Evolutionary conservation across 2,797 vertebrate species (phyloP).

Genomic region (Muscicapa comitata): DNA sequence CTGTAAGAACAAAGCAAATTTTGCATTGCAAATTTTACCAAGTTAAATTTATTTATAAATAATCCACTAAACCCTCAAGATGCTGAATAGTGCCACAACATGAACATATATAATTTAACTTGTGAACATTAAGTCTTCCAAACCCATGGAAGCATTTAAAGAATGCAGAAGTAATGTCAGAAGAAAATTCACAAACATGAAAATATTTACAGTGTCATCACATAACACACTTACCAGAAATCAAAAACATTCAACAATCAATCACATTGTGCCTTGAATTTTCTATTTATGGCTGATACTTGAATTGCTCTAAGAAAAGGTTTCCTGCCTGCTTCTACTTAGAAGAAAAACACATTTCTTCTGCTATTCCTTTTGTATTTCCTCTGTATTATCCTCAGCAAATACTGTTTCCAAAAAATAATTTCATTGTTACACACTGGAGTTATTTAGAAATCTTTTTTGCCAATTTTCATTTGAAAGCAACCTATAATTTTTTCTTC

Average conservation of each 20-base stretch:
- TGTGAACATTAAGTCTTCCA: background rate
- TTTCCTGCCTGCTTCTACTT: background rate
- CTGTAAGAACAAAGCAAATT: background rate
- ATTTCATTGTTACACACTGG: background rate
- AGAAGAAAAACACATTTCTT: background rate
- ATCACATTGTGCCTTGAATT: background rate
- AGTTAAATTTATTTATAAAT: background rate
- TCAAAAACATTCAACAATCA: background rate
- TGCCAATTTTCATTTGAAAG: background rate
- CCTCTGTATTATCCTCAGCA: background rate
- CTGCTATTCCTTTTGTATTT: background rate
- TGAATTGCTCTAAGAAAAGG: background rate
- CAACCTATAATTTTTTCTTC: background rate
- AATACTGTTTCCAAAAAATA: background rate
- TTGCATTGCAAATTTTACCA: background rate
- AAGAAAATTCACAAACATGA: background rate
- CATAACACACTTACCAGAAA: rapidly evolving
- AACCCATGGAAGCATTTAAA: background rate
- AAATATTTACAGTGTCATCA: background rate
- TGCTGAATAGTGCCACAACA: background rate
- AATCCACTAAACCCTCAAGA: background rate
- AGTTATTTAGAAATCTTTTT: background rate
- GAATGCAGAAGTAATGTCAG: background rate
- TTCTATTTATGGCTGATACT: background rate
- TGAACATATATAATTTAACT: background rate